Evolutionary conservation across 1,140 invertebrate species (phyloP), one percentile per base, ranked within the genome.

Genomic region (Tachypleus tridentatus): DNA sequence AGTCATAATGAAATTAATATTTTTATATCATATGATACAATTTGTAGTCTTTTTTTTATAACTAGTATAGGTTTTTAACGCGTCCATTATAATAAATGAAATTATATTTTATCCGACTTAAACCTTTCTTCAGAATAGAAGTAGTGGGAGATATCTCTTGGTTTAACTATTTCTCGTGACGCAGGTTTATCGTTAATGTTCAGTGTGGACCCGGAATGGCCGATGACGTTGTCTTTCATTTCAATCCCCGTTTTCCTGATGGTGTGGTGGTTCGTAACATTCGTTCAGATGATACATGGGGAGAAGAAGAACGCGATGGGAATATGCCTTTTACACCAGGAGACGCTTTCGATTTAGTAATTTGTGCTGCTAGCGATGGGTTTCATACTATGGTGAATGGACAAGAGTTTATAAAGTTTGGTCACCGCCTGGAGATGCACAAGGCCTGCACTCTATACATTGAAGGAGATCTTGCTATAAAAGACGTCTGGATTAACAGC

Each of bases 361-460:
- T 93, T 47, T 73, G 87, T 0, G 86, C 84, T 62, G 84, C 89
- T 62, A 76, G 79, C 3, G 71, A 79, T 8, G 76, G 80, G 49
- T 86, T 83, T 70, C 90, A 89, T 80, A 85, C 87, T 68, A 85
- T 86, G 3, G 73, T 91, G 0, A 90, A 91, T 75, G 87, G 86
- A 1, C 76, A 80, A 53, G 87, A 90, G 73, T 89, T 84, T 73
- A 79, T 83, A 49, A 84, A 87, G 75, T 91, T 88, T 73, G 74
- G 73, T 6, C 87, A 91, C 72, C 80, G 87, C 61, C 72, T 89
- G 4, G 83, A 86, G 0, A 82, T 79, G 64, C 75, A 84, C 58
- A 77, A 81, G 68, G 82, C 87, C 5, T 80, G 80, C 0, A 82
- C 86, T 74, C 67, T 91, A 7, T 80, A 83, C 0, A 79, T 89